Evolutionary conservation across 2,888 invertebrate species (phyloP), one percentile per base, ranked within the genome.

Genomic region (Nomada fabriciana): DNA sequence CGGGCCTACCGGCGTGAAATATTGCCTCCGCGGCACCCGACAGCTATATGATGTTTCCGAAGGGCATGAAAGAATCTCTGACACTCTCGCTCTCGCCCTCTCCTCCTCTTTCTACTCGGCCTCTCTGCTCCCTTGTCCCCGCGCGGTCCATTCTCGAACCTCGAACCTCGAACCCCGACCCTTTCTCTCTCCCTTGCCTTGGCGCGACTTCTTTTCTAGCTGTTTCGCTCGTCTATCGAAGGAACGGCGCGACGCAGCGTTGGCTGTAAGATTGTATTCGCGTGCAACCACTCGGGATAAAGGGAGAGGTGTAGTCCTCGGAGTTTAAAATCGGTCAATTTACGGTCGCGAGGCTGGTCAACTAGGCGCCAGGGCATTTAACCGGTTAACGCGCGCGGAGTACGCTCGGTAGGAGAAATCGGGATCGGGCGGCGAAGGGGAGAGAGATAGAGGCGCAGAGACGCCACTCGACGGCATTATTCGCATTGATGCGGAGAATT

Each of bases 331-430:
- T 92, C 90, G 91, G 90, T 90, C 88, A 92, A 92, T 92, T 92
- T 91, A 91, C 88, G 84, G 85, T 89, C 47, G 64, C 47, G 90
- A 89, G 89, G 89, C 88, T 86, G 91, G 92, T 92, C 92, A 89
- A 88, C 89, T 79, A 92, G 93, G 93, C 93, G 93, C 93, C 93
- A 91, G 88, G 88, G 89, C 90, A 92, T 93, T 93, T 92, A 93
- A 88, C 55, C 85, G 86, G 88, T 88, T 90, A 88, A 90, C 90
- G 89, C 89, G 87, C 82, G 86, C 84, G 74, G 83, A 82, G 52
- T 20, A 50, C 47, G 78, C 73, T 73, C 65, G 74, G 50, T 63
- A 64, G 72, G 83, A 79, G 77, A 73, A 59, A 79, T 79, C 74
- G 64, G 63, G 59, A 73, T 82, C 57, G 80, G 63, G 73, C 70